Evolutionary conservation across 2,888 invertebrate species (phyloP), one percentile per base, ranked within the genome.

Genomic region (Aporophyla lueneburgensis): DNA sequence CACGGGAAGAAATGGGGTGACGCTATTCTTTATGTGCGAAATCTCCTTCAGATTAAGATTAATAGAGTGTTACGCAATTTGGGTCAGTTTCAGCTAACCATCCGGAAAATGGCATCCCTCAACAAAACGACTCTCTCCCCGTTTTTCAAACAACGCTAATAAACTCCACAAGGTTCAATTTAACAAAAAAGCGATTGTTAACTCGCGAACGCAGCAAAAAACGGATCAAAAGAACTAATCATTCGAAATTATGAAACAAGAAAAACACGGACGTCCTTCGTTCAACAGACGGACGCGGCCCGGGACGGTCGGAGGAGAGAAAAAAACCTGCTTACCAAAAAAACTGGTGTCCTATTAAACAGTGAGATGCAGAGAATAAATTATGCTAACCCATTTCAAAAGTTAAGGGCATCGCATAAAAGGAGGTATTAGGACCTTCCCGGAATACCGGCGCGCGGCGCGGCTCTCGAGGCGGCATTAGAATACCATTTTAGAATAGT

Each of bases 341-440:
- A 93, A 92, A 91, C 90, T 90, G 88, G 84, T 88, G 88, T 91
- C 91, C 91, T 93, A 93, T 93, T 93, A 93, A 92, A 90, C 92
- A 93, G 94, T 93, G 92, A 93, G 91, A 92, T 91, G 92, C 91
- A 88, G 84, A 82, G 93, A 93, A 94, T 95, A 94, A 94, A 94
- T 95, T 94, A 94, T 91, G 86, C 76, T 83, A 86, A 80, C 80
- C 86, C 86, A 87, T 87, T 87, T 81, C 75, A 78, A 78, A 82
- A 83, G 93, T 92, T 92, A 90, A 89, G 88, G 87, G 90, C 87
- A 86, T 87, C 88, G 87, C 88, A 87, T 89, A 91, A 90, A 89
- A 86, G 86, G 75, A 71, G 80, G 65, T 72, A 86, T 88, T 87
- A 84, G 87, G 84, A 74, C 92, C 89, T 93, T 93, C 92, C 85